Conservation (phyloP, 2,113 vertebrate genomes). For the Asarcornis scutulata region DNA sequence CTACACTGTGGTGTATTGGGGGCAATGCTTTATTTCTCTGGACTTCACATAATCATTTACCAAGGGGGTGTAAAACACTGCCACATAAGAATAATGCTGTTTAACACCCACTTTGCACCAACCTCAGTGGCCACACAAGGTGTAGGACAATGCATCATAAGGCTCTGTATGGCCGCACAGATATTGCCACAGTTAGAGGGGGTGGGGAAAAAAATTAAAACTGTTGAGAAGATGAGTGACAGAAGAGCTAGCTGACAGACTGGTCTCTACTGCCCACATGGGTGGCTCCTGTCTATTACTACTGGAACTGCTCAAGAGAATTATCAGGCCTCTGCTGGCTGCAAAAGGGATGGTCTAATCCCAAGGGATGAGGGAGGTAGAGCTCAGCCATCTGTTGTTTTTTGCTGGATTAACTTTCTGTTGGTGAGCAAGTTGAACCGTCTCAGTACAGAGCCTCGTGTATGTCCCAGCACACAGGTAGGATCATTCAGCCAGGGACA, state of each 20-base stretch:
- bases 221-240: neutral
- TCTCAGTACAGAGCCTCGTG: neutral
- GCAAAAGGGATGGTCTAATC: neutral
- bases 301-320: neutral
- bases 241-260: neutral
- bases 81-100: neutral
- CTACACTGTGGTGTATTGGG: neutral
- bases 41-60: constrained; percentile 8
- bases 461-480: neutral
- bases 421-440: neutral
- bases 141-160: neutral
- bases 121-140: constrained; percentile 21
- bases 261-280: neutral
- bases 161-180: neutral
- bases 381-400: neutral
- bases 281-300: neutral
- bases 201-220: neutral
- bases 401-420: neutral
- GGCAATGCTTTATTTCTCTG: neutral
- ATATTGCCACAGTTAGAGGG: neutral
- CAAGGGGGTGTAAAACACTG: neutral
- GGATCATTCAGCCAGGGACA: neutral
- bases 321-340: neutral
- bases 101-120: neutral
- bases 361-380: neutral